Conservation (phyloP, 2,113 vertebrate genomes). For the Pithys albifrons region DNA sequence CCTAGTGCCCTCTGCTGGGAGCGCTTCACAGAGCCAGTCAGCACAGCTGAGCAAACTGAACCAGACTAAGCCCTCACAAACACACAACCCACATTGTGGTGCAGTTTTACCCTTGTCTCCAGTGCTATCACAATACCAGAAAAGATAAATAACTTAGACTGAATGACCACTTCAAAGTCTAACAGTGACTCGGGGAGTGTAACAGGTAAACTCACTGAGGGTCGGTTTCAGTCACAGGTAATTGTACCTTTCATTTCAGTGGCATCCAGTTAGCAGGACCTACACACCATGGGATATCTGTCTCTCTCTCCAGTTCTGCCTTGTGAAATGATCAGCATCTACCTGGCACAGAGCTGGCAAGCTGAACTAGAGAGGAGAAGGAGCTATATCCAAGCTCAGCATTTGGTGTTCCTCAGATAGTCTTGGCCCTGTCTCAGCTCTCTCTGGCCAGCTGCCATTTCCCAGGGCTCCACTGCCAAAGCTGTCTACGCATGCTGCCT, state of each 20-base stretch:
- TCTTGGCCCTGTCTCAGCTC: constrained; percentile 58
- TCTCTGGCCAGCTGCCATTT: constrained; percentile 75
- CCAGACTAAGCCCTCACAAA: not conserved
- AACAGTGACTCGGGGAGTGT: not conserved
- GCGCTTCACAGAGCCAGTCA: not conserved
- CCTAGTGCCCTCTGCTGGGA: constrained; percentile 67
- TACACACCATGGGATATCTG: not conserved
- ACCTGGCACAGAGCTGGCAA: not conserved
- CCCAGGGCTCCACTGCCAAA: constrained; percentile 75
- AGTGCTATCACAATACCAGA: not conserved
- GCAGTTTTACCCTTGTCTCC: not conserved
- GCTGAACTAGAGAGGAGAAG: not conserved
- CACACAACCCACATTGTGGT: not conserved
- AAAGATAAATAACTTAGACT: not conserved
- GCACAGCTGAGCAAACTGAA: not conserved
- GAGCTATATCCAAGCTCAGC: constrained; percentile 15
- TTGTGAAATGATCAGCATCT: not conserved
- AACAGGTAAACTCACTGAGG: constrained; percentile 1
- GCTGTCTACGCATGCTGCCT: constrained; percentile 11
- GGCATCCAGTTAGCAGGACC: not conserved
- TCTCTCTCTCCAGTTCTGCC: not conserved
- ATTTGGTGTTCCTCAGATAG: constrained; percentile 67
- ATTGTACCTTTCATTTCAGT: not conserved
- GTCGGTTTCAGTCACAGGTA: not conserved
- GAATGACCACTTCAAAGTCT: not conserved